Percentiles rank a stretch among this genome's conserved stretches.
phyloP scores from a whole-genome alignment of 2,113 vertebrate species.

The Naja naja region DNA sequence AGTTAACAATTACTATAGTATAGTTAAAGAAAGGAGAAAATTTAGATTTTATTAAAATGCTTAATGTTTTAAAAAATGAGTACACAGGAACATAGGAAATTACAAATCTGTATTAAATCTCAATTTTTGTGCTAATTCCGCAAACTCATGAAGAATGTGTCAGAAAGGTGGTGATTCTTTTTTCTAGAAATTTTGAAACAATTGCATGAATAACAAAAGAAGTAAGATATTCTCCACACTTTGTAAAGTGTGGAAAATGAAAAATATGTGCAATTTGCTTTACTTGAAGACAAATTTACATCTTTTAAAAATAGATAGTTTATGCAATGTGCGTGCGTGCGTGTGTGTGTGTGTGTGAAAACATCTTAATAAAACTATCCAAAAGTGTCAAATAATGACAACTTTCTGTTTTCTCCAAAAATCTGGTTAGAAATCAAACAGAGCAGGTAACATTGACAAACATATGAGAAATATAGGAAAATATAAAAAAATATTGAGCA shows the following conservation, averaged over 20 bases:
- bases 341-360: neutral
- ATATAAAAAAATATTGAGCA: neutral
- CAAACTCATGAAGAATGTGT: neutral
- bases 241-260: neutral
- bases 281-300: neutral
- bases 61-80: neutral
- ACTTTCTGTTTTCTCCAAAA: neutral
- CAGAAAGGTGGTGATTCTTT: neutral
- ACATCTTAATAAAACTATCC: neutral
- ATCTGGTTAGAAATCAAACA: neutral
- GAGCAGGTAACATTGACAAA: neutral
- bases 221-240: no score
- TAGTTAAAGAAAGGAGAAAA: neutral
- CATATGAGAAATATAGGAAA: neutral
- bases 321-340: no score
- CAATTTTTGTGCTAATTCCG: neutral
- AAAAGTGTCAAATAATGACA: neutral
- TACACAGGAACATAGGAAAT: neutral
- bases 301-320: neutral
- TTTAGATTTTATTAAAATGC: no score
- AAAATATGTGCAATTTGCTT: neutral
- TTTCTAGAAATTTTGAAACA: neutral
- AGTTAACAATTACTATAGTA: neutral
- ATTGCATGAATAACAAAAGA: no score
- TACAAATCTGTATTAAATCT: neutral